Percentiles rank a stretch among this genome's conserved stretches.
Evolutionary conservation across 2,113 vertebrate species (phyloP).

Genomic region (Vulpes lagopus): DNA sequence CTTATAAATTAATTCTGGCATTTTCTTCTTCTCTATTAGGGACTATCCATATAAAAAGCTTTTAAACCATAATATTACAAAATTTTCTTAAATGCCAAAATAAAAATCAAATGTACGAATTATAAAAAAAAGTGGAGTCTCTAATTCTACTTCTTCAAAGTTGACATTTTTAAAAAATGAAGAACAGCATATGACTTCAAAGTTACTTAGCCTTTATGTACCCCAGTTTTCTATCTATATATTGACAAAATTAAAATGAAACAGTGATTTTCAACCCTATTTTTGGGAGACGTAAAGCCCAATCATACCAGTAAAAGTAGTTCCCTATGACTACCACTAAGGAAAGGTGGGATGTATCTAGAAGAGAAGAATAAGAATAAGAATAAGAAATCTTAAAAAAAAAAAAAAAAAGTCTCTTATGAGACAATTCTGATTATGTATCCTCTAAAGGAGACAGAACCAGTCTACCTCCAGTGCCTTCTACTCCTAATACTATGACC

Average conservation of each 20-base stretch:
- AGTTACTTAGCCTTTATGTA: slow-evolving; percentile 10
- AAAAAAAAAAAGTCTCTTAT: not conserved
- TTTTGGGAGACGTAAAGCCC: not conserved
- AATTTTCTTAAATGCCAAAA: not conserved
- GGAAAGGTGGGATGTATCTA: not conserved
- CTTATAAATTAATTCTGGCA: not conserved
- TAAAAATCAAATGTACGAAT: not conserved
- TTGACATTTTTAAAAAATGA: too few species aligned
- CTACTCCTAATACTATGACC: not conserved
- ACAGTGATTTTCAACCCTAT: slow-evolving; percentile 16
- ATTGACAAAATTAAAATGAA: slow-evolving; percentile 23
- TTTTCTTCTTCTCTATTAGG: not conserved
- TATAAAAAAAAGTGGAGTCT: not conserved
- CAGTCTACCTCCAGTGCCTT: not conserved
- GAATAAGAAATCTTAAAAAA: slow-evolving; percentile 2
- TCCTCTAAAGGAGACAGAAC: not conserved
- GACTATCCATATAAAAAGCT: not conserved
- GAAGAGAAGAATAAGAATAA: not conserved
- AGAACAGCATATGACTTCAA: not conserved
- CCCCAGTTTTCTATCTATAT: not conserved
- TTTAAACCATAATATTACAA: not conserved
- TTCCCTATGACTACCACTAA: slow-evolving; percentile 15
- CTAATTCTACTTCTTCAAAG: slow-evolving; percentile 28
- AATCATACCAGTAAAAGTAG: not conserved
- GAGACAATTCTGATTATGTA: not conserved